Conservation (phyloP, 1,140 invertebrate genomes). For the Mactra quadrangularis region DNA sequence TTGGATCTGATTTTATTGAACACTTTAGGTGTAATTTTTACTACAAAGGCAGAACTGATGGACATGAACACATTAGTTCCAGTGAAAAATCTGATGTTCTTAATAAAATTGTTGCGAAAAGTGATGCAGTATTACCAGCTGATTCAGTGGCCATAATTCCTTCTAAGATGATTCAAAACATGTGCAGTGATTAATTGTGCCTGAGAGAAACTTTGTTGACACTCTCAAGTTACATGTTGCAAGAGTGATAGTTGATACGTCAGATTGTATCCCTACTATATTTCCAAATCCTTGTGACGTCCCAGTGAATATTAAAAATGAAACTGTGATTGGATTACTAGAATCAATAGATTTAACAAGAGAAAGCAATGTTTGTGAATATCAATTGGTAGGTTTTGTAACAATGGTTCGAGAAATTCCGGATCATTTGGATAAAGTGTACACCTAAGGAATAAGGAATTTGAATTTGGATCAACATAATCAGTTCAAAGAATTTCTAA, state of each 20-base stretch:
- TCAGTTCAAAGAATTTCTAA: too few relatives aligned
- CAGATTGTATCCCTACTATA: neutral
- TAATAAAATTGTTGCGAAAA: neutral
- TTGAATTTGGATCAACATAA: neutral
- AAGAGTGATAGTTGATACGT: neutral
- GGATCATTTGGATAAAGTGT: neutral
- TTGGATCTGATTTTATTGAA: conserved; percentile 46
- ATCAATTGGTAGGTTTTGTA: neutral
- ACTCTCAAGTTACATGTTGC: neutral
- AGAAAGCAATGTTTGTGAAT: neutral
- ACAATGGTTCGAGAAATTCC: neutral
- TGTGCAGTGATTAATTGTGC: neutral
- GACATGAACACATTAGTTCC: neutral
- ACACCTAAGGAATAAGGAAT: neutral
- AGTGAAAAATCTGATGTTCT: neutral
- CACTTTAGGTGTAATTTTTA: conserved; percentile 48
- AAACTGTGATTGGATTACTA: neutral
- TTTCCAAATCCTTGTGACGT: neutral
- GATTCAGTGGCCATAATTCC: neutral
- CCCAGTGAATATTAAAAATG: neutral
- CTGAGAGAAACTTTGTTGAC: conserved; percentile 10
- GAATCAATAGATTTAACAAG: neutral
- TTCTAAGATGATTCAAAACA: neutral
- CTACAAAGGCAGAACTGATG: conserved; percentile 29
- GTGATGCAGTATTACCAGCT: neutral